Conservation (phyloP, 2,797 vertebrate genomes). For the Anniella stebbinsi region DNA sequence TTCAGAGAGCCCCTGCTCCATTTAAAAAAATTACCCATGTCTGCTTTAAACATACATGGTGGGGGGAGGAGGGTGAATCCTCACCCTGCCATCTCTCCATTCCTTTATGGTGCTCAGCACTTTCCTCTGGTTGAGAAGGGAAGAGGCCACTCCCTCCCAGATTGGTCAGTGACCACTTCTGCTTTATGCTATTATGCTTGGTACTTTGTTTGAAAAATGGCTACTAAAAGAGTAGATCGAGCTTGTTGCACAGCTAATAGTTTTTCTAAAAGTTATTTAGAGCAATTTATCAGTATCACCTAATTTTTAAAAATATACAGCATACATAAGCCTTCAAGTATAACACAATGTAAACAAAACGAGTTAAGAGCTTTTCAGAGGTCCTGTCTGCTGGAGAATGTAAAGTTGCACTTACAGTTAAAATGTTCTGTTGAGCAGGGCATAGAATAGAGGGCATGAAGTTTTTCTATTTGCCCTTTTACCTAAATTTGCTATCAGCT, state of each 20-base stretch:
- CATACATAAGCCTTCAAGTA: neutral
- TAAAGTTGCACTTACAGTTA: neutral
- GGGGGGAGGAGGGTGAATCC: neutral
- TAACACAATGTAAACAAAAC: neutral
- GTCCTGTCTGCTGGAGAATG: neutral
- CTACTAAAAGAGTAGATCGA: neutral
- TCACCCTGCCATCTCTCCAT: neutral
- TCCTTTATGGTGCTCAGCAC: neutral
- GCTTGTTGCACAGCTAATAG: neutral
- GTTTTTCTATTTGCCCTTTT: neutral
- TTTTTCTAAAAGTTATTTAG: neutral
- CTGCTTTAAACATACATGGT: too few species aligned
- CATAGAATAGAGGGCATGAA: neutral
- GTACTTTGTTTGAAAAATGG: neutral
- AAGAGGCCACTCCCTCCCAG: neutral
- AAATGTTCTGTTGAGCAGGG: neutral
- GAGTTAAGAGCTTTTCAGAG: neutral
- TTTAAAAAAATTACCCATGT: too few species aligned
- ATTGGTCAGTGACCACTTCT: too few species aligned
- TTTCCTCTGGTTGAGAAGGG: neutral
- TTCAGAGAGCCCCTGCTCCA: neutral
- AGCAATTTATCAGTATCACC: neutral
- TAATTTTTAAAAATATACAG: neutral
- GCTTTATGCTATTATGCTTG: too few species aligned
- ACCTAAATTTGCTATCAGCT: neutral